phyloP scores from a whole-genome alignment of 2,113 vertebrate species.

The Hypanus sabinus region DNA sequence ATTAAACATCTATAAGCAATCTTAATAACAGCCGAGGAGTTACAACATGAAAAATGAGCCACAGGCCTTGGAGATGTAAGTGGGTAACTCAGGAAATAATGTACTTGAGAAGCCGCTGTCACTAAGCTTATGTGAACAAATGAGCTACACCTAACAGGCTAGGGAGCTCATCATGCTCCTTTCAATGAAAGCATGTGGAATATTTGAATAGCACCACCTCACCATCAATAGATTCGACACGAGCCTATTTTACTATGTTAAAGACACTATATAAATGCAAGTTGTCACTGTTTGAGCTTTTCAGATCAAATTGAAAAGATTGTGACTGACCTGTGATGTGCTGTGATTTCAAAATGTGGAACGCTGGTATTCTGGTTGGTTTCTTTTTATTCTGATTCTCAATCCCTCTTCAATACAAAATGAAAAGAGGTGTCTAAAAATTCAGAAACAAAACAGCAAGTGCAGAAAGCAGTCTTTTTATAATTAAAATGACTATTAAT shows the following conservation, averaged over 20 bases:
- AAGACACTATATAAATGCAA: not conserved
- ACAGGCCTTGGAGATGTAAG: not conserved
- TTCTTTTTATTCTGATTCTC: not conserved
- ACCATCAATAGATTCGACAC: not conserved
- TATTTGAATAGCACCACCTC: not conserved
- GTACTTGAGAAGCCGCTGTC: not conserved
- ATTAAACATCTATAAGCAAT: conserved; percentile 25
- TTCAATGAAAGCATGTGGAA: not conserved
- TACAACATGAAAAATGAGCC: conserved; percentile 19
- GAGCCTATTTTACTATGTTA: not conserved
- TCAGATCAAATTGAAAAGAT: not conserved
- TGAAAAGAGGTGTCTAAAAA: not conserved
- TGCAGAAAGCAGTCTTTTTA: not conserved
- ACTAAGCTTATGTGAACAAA: conserved; percentile 8
- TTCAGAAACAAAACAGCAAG: not conserved
- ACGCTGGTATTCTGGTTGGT: not conserved
- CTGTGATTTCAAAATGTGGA: not conserved
- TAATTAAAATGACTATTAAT: not conserved
- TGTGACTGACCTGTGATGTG: not conserved
- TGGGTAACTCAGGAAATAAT: conserved; percentile 8
- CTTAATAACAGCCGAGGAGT: not conserved
- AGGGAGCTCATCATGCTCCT: not conserved
- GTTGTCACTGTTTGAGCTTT: not conserved
- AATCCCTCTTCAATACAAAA: not conserved
- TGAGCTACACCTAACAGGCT: not conserved